These are phyloP conservation scores for Beris morrisii DNA, from an alignment of 2,888 invertebrate genomes.

Conservation along the genomic window DNA sequence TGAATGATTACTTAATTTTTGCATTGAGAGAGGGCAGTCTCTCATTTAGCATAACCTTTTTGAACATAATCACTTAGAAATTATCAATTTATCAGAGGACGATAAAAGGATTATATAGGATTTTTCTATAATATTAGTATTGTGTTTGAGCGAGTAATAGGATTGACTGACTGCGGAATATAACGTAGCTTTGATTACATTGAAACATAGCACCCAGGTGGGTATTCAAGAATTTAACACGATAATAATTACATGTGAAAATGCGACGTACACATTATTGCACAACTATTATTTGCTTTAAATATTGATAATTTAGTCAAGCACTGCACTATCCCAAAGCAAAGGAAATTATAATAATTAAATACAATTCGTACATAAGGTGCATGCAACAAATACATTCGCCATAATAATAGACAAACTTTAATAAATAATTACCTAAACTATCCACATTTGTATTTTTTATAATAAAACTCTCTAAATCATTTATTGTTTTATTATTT, in stretches of 20 bases:
- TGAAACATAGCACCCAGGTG: no score
- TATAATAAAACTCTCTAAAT: conserved; percentile 8
- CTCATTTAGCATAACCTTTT: neutral
- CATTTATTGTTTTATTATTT: no score
- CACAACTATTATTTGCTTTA: conserved; percentile 6
- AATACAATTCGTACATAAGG: conserved; percentile 16
- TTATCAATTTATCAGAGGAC: neutral
- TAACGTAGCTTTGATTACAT: no score
- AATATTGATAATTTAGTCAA: conserved; percentile 17
- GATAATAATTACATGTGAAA: no score
- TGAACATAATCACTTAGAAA: neutral
- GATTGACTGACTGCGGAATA: no score
- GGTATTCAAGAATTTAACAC: no score
- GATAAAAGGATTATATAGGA: neutral
- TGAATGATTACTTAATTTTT: conserved; percentile 5
- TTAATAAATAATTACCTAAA: neutral
- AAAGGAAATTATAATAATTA: conserved; percentile 18
- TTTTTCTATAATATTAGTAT: no score
- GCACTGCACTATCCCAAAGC: conserved; percentile 29
- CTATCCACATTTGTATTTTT: conserved; percentile 1
- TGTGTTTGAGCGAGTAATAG: no score
- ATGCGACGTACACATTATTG: conserved; percentile 2
- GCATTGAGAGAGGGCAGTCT: neutral
- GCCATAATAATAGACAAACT: conserved; percentile 18
- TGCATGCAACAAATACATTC: conserved; percentile 20